Base-by-base conservation (phyloP, 1,140 invertebrate genomes). In the Rhynchophorus ferrugineus region DNA sequence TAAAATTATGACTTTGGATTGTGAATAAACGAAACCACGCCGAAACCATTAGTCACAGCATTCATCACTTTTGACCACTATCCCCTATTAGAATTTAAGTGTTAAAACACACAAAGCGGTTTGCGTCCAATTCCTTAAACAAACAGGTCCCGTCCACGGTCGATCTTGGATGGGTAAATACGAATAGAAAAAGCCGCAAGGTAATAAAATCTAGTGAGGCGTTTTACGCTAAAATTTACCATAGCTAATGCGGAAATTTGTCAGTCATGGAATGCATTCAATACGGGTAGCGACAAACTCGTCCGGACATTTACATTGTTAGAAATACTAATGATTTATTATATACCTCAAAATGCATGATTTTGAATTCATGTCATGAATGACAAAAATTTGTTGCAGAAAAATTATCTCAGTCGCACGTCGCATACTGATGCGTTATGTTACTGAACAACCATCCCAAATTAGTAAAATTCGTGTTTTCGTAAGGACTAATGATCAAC, bases 41-140 rank as follows among this genome's bases (percentile, higher is more conserved):
- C n/a, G n/a, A 35, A 14, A 11, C 14, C 13, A 49, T 49, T 39
- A 18, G 47, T 33, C 20, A 39, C 24, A 24, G 37, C 16, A 43
- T 21, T 22, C 21, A 43, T 22, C 41, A 22, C 41, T 43, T 43
- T 13, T 24, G n/a, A 43, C 21, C 11, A 43, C 9, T 43, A n/a
- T 42, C 42, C 42, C 36, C 41, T 42, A 53, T 53, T 53, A 36
- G 33, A 52, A 52, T 44, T 35, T 53, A 53, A 53, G 44, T 53
- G 51, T 53, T 53, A 53, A 53, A 53, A 53, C 43, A 53, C 51
- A 53, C 51, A 53, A 53, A 53, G 44, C 44, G 49, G 45, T 53
- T n/a, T n/a, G n/a, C n/a, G n/a, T n/a, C n/a, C n/a, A n/a, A n/a
- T 46, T 33, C 44, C 43, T 33, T 53, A 53, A 53, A 37, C 37